Evolutionary conservation across 2,797 vertebrate genomes (phyloP), one percentile per base, ranked within the genome.

Genomic region (Mycteria americana): DNA sequence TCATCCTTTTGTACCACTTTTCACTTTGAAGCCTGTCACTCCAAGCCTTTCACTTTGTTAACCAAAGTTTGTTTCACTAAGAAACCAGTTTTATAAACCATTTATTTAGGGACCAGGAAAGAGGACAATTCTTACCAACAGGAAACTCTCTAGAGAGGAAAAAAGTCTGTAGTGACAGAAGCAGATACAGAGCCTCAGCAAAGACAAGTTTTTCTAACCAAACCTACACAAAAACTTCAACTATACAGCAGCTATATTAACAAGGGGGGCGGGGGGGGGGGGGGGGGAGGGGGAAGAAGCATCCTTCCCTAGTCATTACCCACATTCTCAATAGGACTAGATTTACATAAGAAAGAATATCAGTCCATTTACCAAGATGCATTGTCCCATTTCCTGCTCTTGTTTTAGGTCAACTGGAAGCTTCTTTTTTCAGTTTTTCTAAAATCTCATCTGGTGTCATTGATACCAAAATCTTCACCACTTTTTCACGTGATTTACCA

Each of bases 401-500:
- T 83, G 94, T 67, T 88, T 94, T 62, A 83, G 35, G 59, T 98
- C 95, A 98, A 27, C 93, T 94, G 90, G 92, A 95, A 51, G 98
- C 98, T 95, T 99, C 98, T 95, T 97, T 97, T 95, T 97, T 98
- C 91, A 99, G 98, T 94, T 98, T 99, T 93, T 98, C 98, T 95
- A 99, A 94, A 91, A 99, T 97, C 67, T 99, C 98, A 75, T 99
- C 99, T 43, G 98, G 98, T 69, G 98, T 98, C 27, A 98, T 88
- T 4, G 98, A 94, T 25, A 97, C 98, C 84, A 98, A 98, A 95
- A 99, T 97, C 96, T 98, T 98, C 88, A 99, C 97, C 41, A 99
- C 93, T 95, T 99, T 99, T 93, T 99, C 99, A 96, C 99, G 98
- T 73, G 99, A 99, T 97, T 99, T 99, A 95, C 98, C 98, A 74